Percentiles rank a stretch among this genome's conserved stretches.
Evolutionary conservation across 2,888 invertebrate species (phyloP).

Genomic region (Apodemia duryi): DNA sequence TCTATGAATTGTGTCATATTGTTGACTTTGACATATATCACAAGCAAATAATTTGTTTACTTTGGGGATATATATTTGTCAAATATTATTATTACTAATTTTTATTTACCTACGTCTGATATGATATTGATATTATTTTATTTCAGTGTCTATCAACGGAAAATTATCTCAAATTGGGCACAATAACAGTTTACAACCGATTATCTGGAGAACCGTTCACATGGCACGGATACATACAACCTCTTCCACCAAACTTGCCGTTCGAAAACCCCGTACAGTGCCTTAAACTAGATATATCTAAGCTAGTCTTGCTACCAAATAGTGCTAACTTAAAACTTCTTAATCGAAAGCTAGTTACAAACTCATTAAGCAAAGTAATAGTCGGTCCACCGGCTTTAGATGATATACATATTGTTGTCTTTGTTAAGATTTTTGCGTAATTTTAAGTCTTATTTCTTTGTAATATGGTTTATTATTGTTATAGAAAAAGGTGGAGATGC

Average conservation of each 20-base stretch:
- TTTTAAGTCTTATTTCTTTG: background rate
- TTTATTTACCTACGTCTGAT: background rate
- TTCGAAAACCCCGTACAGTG: constrained; percentile 38
- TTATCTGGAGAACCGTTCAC: constrained; percentile 51
- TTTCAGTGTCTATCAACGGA: constrained; percentile 48
- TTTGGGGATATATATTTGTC: too few species aligned
- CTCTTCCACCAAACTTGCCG: constrained; percentile 40
- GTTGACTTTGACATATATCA: too few species aligned
- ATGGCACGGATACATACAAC: constrained; percentile 48
- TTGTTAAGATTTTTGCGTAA: constrained; percentile 38
- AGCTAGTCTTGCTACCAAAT: constrained; percentile 50
- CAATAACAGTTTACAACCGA: constrained; percentile 58
- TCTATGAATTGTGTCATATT: too few species aligned
- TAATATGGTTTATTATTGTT: background rate
- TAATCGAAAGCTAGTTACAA: constrained; percentile 44
- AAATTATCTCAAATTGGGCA: constrained; percentile 34
- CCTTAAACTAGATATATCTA: constrained; percentile 44
- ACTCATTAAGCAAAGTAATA: constrained; percentile 43
- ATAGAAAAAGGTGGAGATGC: background rate
- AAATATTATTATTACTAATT: too few species aligned
- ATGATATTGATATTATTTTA: background rate
- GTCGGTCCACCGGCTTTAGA: constrained; percentile 48
- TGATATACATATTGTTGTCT: constrained; percentile 46
- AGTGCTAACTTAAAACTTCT: constrained; percentile 49
- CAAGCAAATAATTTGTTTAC: too few species aligned